phyloP scores from a whole-genome alignment of 2,888 invertebrate species.

The Hyppa rectilinea region DNA sequence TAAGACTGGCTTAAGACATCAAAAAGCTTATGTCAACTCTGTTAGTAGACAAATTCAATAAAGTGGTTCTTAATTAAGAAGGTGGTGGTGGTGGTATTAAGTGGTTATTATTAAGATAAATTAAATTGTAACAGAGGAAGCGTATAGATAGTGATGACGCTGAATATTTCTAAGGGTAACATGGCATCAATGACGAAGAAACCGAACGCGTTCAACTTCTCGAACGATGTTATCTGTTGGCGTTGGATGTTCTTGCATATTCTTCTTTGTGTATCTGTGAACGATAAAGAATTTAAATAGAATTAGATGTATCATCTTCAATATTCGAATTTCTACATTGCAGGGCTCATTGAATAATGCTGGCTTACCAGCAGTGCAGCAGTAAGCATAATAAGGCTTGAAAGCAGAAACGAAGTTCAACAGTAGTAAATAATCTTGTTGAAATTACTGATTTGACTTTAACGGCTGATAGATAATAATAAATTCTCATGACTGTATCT shows the following conservation, averaged over 20 bases:
- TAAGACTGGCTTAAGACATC: too few species aligned
- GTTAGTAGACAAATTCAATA: background rate
- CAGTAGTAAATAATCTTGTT: background rate
- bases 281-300: background rate
- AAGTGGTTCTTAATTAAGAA: background rate
- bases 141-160: conserved; percentile 15
- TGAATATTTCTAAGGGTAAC: conserved; percentile 21
- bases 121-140: conserved; percentile 33
- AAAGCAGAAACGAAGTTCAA: background rate
- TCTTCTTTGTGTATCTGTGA: conserved; percentile 35
- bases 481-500: too few species aligned
- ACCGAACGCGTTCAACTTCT: conserved; percentile 29
- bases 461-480: background rate
- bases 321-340: background rate
- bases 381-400: background rate
- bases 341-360: background rate
- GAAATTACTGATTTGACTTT: background rate
- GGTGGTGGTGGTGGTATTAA: too few species aligned
- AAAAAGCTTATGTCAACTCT: too few species aligned
- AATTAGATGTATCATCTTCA: too few species aligned
- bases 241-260: conserved; percentile 42
- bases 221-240: conserved; percentile 28
- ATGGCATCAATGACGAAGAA: conserved; percentile 32
- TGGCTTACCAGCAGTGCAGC: background rate
- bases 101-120: conserved; percentile 8